These are phyloP conservation scores for Struthio camelus DNA, from an alignment of 2,113 vertebrate species.

Conservation along the genomic window DNA sequence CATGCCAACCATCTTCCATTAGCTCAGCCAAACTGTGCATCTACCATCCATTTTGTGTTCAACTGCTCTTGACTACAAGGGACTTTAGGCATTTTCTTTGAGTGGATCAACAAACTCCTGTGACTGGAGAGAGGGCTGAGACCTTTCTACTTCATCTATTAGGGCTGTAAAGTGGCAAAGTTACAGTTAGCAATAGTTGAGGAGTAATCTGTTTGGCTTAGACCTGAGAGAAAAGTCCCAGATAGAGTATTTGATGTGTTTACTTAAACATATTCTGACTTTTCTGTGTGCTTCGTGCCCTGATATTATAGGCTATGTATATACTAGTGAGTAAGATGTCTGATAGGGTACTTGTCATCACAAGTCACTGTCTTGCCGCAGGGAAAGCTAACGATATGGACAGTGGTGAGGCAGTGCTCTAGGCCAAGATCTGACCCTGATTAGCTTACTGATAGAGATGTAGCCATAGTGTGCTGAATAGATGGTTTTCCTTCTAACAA, in stretches of 20 bases:
- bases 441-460: not conserved
- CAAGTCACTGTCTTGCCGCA: not conserved
- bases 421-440: not conserved
- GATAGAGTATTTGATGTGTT: not conserved
- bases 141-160: not conserved
- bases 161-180: not conserved
- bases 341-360: not conserved
- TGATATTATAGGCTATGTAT: not conserved
- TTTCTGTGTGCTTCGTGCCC: not conserved
- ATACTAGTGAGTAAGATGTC: not conserved
- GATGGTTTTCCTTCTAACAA: not conserved
- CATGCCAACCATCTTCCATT: not conserved
- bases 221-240: not conserved
- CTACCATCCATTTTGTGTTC: not conserved
- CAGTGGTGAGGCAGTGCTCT: not conserved
- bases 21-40: not conserved
- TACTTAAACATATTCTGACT: not conserved
- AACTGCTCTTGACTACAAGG: not conserved
- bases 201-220: not conserved
- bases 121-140: not conserved
- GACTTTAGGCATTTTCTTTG: not conserved
- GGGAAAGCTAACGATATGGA: not conserved
- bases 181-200: not conserved
- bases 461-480: not conserved
- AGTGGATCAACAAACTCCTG: not conserved